Conservation (phyloP, 2,888 invertebrate genomes). For the Stenodema calcarata region DNA sequence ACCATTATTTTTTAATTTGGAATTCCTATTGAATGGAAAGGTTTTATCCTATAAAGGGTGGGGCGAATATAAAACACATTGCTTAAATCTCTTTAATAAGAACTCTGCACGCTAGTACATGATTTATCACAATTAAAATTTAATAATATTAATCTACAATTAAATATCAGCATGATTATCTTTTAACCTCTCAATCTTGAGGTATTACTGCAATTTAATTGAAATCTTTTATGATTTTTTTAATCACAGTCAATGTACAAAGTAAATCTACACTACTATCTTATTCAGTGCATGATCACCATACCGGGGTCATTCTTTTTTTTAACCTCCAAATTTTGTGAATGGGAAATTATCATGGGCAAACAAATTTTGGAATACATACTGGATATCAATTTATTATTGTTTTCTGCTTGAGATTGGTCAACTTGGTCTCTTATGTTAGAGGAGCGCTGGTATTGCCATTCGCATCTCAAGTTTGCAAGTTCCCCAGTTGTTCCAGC, state of each 20-base stretch:
- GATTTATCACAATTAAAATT: constrained; percentile 46
- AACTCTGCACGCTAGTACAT: constrained; percentile 36
- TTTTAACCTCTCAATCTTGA: background rate
- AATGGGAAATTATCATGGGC: background rate
- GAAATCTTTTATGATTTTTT: constrained; percentile 26
- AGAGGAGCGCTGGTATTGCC: no score
- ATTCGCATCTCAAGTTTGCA: no score
- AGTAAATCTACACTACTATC: constrained; percentile 28
- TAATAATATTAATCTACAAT: constrained; percentile 5
- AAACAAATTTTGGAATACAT: no score
- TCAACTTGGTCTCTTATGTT: no score
- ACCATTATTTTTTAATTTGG: background rate
- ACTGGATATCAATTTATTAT: no score
- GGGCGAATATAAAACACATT: constrained; percentile 50
- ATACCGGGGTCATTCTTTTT: background rate
- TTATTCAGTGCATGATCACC: constrained; percentile 11
- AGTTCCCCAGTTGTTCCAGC: no score
- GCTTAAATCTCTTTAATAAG: constrained; percentile 44
- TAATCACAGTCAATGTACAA: constrained; percentile 54
- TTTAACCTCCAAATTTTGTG: background rate
- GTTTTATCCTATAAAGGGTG: background rate
- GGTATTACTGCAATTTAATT: background rate
- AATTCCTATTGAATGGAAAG: background rate
- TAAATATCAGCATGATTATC: constrained; percentile 20
- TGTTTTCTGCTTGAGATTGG: no score